These are phyloP conservation scores for Todus mexicanus DNA, from an alignment of 2,797 vertebrate species.

Conservation along the genomic window DNA sequence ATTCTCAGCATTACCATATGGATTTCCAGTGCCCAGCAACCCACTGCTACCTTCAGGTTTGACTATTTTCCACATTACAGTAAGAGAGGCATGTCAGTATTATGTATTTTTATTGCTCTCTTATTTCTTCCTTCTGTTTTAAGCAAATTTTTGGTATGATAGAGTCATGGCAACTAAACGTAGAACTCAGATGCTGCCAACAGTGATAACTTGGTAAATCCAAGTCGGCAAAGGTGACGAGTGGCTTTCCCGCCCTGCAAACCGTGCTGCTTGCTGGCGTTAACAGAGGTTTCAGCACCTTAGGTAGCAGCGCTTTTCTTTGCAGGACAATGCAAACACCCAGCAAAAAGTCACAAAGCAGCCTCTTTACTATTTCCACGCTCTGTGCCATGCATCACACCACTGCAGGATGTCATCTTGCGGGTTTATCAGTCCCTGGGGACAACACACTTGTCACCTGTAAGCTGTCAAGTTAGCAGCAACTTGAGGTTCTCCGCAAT, in stretches of 20 bases:
- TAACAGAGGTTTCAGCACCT: background rate
- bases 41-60: conserved; percentile 76
- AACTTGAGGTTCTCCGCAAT: background rate
- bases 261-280: background rate
- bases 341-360: background rate
- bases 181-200: background rate
- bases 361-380: background rate
- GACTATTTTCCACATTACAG: background rate
- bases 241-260: background rate
- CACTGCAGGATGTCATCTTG: background rate
- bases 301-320: background rate
- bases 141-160: background rate
- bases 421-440: background rate
- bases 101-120: background rate
- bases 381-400: background rate
- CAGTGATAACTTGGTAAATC: background rate
- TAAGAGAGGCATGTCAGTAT: background rate
- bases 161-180: background rate
- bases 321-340: background rate
- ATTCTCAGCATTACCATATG: conserved; percentile 79
- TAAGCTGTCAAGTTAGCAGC: background rate
- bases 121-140: background rate
- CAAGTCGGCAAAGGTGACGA: background rate
- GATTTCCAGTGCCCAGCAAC: conserved; percentile 79
- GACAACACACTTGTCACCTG: background rate